Percentiles rank a stretch among this genome's conserved stretches.
Evolutionary conservation across 1,140 invertebrate species (phyloP).

Genomic region (Drosophila baimaii): DNA sequence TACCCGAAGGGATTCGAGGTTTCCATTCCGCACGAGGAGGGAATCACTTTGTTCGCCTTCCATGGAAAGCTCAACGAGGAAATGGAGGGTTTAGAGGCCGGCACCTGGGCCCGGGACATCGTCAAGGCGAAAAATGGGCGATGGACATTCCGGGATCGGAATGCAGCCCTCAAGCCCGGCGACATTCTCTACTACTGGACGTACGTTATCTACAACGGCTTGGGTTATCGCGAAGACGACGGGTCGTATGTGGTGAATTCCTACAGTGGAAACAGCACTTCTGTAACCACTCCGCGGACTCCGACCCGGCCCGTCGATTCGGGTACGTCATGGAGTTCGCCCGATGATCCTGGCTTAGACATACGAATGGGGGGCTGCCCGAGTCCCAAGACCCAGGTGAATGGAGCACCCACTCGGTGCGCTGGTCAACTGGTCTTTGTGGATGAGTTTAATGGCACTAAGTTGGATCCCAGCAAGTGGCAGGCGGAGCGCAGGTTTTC

Average conservation of each 20-base stretch:
- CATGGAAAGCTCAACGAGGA: conserved; percentile 91
- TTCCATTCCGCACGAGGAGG: conserved; percentile 87
- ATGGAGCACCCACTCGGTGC: conserved; percentile 84
- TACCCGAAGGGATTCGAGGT: conserved; percentile 87
- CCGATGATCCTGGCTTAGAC: conserved; percentile 26
- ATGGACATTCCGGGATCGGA: conserved; percentile 89
- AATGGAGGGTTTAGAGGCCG: conserved; percentile 89
- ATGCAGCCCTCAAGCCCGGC: conserved; percentile 86
- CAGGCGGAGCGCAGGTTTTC: conserved; percentile 81
- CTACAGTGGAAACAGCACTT: conserved; percentile 48
- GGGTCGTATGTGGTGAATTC: conserved; percentile 86
- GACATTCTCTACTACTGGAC: conserved; percentile 91
- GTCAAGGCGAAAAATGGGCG: conserved; percentile 87
- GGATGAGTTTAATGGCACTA: conserved; percentile 84
- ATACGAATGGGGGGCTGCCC: conserved; percentile 41
- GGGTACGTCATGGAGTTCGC: conserved; percentile 25
- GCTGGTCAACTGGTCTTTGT: conserved; percentile 85
- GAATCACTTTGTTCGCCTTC: conserved; percentile 90
- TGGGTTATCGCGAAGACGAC: conserved; percentile 88
- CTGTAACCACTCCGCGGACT: neutral
- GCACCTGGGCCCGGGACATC: conserved; percentile 89
- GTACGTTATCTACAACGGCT: conserved; percentile 88
- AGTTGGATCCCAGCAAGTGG: conserved; percentile 79
- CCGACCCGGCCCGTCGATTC: neutral
- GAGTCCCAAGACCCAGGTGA: conserved; percentile 47